Evolutionary conservation across 2,113 vertebrate genomes (phyloP).

Genomic region (Melanocharis versteri): DNA sequence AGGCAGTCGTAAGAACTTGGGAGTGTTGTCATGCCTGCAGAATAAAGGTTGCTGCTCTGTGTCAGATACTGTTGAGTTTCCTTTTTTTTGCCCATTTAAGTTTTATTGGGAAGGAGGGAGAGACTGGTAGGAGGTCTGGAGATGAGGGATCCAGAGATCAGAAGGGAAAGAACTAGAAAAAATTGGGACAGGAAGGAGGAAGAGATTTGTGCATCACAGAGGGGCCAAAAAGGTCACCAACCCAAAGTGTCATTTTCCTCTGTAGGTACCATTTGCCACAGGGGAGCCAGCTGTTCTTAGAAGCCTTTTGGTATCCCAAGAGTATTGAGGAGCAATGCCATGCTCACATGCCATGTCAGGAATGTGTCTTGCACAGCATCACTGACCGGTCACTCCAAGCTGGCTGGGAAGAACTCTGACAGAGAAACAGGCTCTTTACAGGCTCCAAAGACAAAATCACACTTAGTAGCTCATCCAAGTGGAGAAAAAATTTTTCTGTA

Average conservation of each 20-base stretch:
- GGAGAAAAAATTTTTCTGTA: neutral
- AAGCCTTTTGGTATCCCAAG: neutral
- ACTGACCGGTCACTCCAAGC: fast-evolving
- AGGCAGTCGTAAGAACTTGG: fast-evolving
- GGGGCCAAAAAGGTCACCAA: neutral
- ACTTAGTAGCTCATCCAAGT: neutral
- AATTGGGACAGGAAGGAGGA: neutral
- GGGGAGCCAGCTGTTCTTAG: neutral
- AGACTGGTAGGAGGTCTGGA: neutral
- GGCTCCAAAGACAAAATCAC: neutral
- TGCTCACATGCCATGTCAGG: neutral
- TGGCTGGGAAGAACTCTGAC: neutral
- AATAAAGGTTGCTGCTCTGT: neutral
- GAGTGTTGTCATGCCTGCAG: fast-evolving
- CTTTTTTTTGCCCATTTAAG: neutral
- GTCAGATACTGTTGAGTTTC: neutral
- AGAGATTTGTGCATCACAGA: neutral
- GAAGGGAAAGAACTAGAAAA: neutral
- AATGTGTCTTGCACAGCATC: neutral
- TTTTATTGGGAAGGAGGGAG: neutral
- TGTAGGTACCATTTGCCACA: neutral
- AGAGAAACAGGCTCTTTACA: neutral
- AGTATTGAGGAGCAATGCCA: neutral
- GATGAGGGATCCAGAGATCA: neutral
- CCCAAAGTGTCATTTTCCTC: neutral